A percentile compares a stretch with the other conserved stretches of the same genome.
These are phyloP conservation scores for Acrocera orbiculus DNA, from an alignment of 2,888 invertebrate genomes.

Conservation along the genomic window DNA sequence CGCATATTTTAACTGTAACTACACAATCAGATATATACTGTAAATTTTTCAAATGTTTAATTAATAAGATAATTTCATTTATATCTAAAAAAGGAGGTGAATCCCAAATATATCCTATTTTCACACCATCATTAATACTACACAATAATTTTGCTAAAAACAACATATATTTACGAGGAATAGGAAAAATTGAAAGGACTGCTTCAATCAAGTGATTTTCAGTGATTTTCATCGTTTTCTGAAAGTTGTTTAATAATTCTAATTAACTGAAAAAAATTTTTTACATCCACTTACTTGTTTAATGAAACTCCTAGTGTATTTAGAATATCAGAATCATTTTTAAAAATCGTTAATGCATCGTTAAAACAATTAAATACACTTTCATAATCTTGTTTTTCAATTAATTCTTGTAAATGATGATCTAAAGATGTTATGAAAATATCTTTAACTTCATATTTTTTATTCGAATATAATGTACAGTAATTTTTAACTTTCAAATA, in stretches of 20 bases:
- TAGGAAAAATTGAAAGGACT: no score
- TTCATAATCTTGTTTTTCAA: constrained; percentile 6
- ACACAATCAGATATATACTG: constrained; percentile 11
- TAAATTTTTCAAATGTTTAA: constrained; percentile 12
- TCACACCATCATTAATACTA: constrained; percentile 15
- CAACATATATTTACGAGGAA: no score
- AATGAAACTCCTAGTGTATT: constrained; percentile 8
- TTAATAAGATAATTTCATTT: constrained; percentile 9
- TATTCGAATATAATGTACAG: no score
- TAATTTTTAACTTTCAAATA: no score
- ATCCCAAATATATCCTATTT: constrained; percentile 20
- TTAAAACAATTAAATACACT: constrained; percentile 9
- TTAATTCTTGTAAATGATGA: no score
- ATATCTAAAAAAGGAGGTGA: constrained; percentile 12
- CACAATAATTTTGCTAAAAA: constrained; percentile 8
- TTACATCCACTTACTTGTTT: constrained; percentile 8
- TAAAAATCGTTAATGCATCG: constrained; percentile 5
- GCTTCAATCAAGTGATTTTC: no score
- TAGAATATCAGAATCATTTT: constrained; percentile 9
- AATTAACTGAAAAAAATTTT: neutral
- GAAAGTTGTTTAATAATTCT: no score
- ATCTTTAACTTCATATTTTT: no score
- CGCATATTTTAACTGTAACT: constrained; percentile 11
- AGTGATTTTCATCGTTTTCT: no score
- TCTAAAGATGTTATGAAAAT: no score